Evolutionary conservation across 2,797 vertebrate genomes (phyloP).

Genomic region (Lepilemur ruficaudatus): DNA sequence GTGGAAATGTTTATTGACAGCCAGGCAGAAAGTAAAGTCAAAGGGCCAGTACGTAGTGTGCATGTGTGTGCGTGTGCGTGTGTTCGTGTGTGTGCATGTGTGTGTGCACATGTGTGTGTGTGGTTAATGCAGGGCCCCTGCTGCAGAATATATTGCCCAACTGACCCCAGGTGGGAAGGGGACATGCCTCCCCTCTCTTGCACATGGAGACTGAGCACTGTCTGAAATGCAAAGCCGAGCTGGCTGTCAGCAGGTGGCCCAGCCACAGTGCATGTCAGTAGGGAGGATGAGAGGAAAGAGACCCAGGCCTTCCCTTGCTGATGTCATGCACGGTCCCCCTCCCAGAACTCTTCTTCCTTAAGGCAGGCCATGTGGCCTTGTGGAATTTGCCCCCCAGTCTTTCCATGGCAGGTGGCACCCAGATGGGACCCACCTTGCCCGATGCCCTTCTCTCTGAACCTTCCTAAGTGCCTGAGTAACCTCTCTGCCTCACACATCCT

Average conservation of each 20-base stretch:
- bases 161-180: background rate
- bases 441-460: background rate
- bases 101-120: background rate
- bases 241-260: background rate
- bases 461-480: background rate
- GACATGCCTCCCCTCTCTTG: background rate
- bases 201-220: background rate
- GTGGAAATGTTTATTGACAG: background rate
- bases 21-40: background rate
- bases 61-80: rapidly evolving
- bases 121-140: background rate
- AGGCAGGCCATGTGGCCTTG: background rate
- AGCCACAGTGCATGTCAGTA: background rate
- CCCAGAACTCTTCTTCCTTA: background rate
- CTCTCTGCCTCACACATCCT: background rate
- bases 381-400: background rate
- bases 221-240: background rate
- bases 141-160: background rate
- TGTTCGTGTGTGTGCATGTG: too few species aligned
- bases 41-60: background rate
- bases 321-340: rapidly evolving
- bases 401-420: background rate
- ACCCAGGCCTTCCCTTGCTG: background rate
- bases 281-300: background rate
- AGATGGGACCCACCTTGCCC: background rate